A percentile compares a stretch with the other conserved stretches of the same genome.
These are phyloP conservation scores for Craterocephalus amniculus DNA, from an alignment of 2,797 vertebrate genomes.

Conservation along the genomic window DNA sequence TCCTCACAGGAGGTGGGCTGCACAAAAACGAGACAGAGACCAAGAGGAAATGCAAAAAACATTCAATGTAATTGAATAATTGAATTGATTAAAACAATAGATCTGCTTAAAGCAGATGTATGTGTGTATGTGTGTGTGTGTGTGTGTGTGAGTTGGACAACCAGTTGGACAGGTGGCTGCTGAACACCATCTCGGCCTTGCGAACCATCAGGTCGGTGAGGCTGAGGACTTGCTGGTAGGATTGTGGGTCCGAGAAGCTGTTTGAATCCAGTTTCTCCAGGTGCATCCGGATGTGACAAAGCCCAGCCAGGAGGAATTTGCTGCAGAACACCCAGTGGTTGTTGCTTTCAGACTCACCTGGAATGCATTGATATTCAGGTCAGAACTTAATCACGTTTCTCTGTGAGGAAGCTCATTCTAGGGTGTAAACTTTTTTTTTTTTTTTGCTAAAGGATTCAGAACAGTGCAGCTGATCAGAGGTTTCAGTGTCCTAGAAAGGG, in stretches of 20 bases:
- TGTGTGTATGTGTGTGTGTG: background rate
- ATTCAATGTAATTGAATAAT: background rate
- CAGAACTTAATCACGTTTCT: background rate
- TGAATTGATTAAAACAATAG: constrained; percentile 7
- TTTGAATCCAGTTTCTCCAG: constrained; percentile 75
- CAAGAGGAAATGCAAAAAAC: background rate
- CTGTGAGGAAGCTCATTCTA: no score
- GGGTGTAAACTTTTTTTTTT: no score
- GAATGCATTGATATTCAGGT: constrained; percentile 24
- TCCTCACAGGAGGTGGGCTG: constrained; percentile 64
- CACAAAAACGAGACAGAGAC: background rate
- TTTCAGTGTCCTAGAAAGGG: no score
- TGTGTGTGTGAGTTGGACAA: constrained; percentile 52
- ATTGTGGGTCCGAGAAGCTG: constrained; percentile 60
- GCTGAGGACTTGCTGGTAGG: constrained; percentile 68
- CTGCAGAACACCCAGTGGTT: constrained; percentile 83
- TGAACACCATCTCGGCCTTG: constrained; percentile 80
- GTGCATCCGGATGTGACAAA: constrained; percentile 72
- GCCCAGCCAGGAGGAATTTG: constrained; percentile 78
- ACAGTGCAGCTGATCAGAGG: no score
- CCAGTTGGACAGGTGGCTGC: constrained; percentile 75
- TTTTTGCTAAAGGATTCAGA: no score
- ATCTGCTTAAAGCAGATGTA: background rate
- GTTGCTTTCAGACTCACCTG: constrained; percentile 77
- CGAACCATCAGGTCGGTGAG: constrained; percentile 71